Evolutionary conservation across 1,140 invertebrate species (phyloP).

Genomic region (Euura saliciscinereae): DNA sequence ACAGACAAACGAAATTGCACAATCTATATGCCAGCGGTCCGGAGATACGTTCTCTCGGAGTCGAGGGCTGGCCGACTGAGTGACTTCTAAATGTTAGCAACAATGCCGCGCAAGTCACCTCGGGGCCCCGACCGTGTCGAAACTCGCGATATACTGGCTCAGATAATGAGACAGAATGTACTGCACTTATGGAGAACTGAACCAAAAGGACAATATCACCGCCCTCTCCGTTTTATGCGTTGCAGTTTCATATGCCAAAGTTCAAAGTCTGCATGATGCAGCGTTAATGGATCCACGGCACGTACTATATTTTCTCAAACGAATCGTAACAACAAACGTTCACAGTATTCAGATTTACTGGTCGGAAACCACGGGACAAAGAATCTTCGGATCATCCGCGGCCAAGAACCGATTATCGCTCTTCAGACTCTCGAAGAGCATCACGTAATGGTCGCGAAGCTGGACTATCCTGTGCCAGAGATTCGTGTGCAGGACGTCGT

Average conservation of each 20-base stretch:
- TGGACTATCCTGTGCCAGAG: slow-evolving; percentile 47
- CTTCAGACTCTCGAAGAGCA: slow-evolving; percentile 44
- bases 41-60: slow-evolving; percentile 28
- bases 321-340: too few relatives aligned
- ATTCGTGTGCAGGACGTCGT: slow-evolving; percentile 40
- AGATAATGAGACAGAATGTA: not conserved
- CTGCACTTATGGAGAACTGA: not conserved
- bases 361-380: too few relatives aligned
- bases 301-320: too few relatives aligned
- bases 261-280: too few relatives aligned
- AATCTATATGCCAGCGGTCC: slow-evolving; percentile 20
- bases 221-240: too few relatives aligned
- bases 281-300: too few relatives aligned
- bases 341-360: too few relatives aligned
- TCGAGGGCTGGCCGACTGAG: slow-evolving; percentile 9
- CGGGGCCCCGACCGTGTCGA: slow-evolving; percentile 32
- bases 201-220: not conserved
- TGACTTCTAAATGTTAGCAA: slow-evolving; percentile 39
- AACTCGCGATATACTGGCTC: slow-evolving; percentile 17
- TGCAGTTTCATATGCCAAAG: too few relatives aligned
- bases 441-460: slow-evolving; percentile 49
- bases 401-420: not conserved
- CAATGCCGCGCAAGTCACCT: slow-evolving; percentile 34
- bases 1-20: slow-evolving; percentile 24
- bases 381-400: not conserved